Conservation (phyloP, 2,797 vertebrate genomes). For the Intellagama lesueurii region DNA sequence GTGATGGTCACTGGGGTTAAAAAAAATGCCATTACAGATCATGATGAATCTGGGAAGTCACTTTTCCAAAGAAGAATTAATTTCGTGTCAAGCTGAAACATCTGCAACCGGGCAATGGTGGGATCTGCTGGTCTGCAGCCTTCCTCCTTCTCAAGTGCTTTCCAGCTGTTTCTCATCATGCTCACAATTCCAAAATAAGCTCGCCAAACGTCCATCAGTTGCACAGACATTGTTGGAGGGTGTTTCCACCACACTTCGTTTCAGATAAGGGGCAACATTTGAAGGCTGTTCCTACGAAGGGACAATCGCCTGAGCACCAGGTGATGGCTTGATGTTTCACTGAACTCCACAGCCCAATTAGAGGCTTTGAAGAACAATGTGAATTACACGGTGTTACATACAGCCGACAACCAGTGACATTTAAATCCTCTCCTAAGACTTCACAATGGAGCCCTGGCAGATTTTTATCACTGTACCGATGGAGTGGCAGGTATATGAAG, state of each 20-base stretch:
- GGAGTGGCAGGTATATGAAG: not conserved
- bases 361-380: constrained; percentile 45
- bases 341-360: not conserved
- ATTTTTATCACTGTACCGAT: constrained; percentile 2
- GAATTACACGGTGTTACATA: constrained; percentile 44
- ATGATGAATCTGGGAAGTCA: too few species aligned
- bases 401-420: rapidly evolving
- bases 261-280: not conserved
- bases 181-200: not conserved
- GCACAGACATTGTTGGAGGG: not conserved
- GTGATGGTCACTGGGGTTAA: too few species aligned
- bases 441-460: not conserved
- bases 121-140: too few species aligned
- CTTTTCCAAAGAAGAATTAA: too few species aligned
- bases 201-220: too few species aligned
- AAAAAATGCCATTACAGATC: too few species aligned
- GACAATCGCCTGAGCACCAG: not conserved
- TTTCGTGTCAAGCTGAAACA: too few species aligned
- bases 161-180: not conserved
- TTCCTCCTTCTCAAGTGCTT: too few species aligned
- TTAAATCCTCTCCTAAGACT: not conserved
- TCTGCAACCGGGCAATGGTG: too few species aligned
- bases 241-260: not conserved
- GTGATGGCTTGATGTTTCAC: constrained; percentile 4
- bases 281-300: not conserved